Base-by-base conservation (phyloP, 2,888 invertebrate species). In the Axea sp. region DNA sequence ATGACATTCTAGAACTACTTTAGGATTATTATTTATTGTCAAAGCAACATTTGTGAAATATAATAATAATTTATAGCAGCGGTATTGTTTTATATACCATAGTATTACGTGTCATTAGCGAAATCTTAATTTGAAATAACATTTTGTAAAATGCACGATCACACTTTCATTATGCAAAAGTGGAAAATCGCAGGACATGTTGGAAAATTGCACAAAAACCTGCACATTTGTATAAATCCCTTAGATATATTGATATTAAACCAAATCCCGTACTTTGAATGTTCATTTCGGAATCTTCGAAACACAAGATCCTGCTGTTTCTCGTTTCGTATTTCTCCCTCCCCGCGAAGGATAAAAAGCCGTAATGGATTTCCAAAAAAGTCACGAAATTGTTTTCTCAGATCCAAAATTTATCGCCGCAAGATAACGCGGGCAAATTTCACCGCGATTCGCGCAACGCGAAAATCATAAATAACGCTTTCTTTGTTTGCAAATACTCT, bases 401-500 rank as follows among this genome's bases (percentile, higher is more conserved):
- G 43, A n/a, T 3, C 15, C 24, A 14, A 26, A 45, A 59, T 60
- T 60, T 60, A 47, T 47, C 24, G 28, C 15, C 4, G 19, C 37
- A 19, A 47, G 47, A 47, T 60, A 47, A 60, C 45, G 6, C 17
- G 15, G 31, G 9, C 57, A 33, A 59, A 59, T 45, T 45, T 24
- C 33, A 57, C 22, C 55, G 22, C 31, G 8, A 9, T 8, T 22
- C 15, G n/a, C 43, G 43, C 35, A 45, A 59, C 45, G 22, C 22
- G n/a, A 22, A 45, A 19, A 33, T 5, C 19, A 60, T 60, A 39
- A 49, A 64, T 33, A 43, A 53, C 43, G 7, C 43, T 14, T 2
- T 41, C 64, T 64, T 64, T 64, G 51, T 64, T 53, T 43, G 51
- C 51, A 39, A 51, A 64, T 43, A 14, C 37, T 30, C n/a, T 43